Percentiles rank a stretch among this genome's conserved stretches.
Conservation (phyloP, 1,140 invertebrate genomes). For the Pteromalus puparum region DNA sequence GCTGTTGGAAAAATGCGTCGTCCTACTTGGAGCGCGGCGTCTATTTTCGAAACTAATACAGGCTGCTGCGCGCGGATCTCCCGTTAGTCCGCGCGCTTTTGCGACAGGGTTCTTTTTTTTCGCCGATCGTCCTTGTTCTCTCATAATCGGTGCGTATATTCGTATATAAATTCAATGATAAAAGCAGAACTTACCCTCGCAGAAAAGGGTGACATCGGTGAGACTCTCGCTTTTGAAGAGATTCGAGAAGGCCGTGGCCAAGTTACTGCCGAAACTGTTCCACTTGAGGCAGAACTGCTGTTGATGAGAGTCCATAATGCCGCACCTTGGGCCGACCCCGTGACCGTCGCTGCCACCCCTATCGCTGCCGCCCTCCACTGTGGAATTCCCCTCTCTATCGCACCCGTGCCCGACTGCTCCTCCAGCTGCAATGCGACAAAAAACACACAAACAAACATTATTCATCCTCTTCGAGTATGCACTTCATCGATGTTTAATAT, state of each 20-base stretch:
- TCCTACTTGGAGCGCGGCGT: slow-evolving; percentile 22
- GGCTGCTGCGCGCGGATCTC: background rate
- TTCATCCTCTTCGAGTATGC: background rate
- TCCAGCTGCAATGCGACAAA: slow-evolving; percentile 63
- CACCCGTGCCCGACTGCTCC: slow-evolving; percentile 70
- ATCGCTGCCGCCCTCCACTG: slow-evolving; percentile 67
- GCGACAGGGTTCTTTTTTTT: too few species aligned
- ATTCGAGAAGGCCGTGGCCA: slow-evolving; percentile 91
- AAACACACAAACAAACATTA: slow-evolving; percentile 3
- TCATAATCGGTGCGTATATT: too few species aligned
- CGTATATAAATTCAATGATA: background rate
- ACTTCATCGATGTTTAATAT: background rate
- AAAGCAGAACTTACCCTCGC: slow-evolving; percentile 84
- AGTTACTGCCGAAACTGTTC: slow-evolving; percentile 93
- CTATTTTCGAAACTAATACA: slow-evolving; percentile 28
- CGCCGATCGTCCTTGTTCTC: too few species aligned
- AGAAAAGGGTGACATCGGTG: slow-evolving; percentile 92
- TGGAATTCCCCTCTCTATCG: slow-evolving; percentile 67
- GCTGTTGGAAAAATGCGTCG: slow-evolving; percentile 41
- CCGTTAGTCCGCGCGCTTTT: background rate
- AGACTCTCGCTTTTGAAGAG: slow-evolving; percentile 92
- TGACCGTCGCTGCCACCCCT: slow-evolving; percentile 69
- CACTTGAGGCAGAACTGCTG: slow-evolving; percentile 94
- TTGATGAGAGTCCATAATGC: slow-evolving; percentile 87
- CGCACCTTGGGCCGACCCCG: slow-evolving; percentile 69